Evolutionary conservation across 2,888 invertebrate genomes (phyloP).

Genomic region (Dasysyrphus albostriatus): DNA sequence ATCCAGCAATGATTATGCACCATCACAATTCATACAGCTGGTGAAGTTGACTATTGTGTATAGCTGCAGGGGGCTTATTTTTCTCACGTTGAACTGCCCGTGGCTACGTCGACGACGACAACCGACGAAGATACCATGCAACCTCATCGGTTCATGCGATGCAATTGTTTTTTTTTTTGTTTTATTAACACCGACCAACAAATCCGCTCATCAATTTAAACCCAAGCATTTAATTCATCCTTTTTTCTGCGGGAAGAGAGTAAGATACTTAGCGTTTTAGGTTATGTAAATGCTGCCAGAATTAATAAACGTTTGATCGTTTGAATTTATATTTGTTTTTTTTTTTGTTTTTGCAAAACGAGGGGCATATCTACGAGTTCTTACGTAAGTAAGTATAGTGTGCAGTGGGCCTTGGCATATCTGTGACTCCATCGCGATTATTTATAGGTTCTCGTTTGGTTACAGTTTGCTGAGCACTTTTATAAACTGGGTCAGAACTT

Average conservation of each 20-base stretch:
- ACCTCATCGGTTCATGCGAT: constrained; percentile 41
- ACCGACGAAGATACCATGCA: constrained; percentile 21
- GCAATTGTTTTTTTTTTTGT: constrained; percentile 52
- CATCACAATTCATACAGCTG: constrained; percentile 13
- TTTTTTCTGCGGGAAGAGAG: constrained; percentile 11
- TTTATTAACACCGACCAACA: constrained; percentile 39
- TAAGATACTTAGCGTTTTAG: constrained; percentile 24
- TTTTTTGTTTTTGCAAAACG: constrained; percentile 29
- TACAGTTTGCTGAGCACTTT: constrained; percentile 67
- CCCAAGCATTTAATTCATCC: constrained; percentile 46
- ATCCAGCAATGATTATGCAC: constrained; percentile 17
- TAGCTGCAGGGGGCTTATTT: constrained; percentile 55
- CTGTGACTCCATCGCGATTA: constrained; percentile 43
- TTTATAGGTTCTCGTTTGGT: constrained; percentile 65
- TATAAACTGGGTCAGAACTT: constrained; percentile 68
- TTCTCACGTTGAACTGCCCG: constrained; percentile 65
- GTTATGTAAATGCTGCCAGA: constrained; percentile 70
- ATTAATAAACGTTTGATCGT: constrained; percentile 63
- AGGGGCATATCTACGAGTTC: neutral
- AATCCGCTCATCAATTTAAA: constrained; percentile 72
- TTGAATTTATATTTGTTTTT: constrained; percentile 34
- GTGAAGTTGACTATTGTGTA: constrained; percentile 51
- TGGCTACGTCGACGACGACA: constrained; percentile 2
- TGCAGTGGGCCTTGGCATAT: constrained; percentile 39
- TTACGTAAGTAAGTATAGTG: constrained; percentile 51